Conservation (phyloP, 1,140 invertebrate species). For the Pectinophora gossypiella region DNA sequence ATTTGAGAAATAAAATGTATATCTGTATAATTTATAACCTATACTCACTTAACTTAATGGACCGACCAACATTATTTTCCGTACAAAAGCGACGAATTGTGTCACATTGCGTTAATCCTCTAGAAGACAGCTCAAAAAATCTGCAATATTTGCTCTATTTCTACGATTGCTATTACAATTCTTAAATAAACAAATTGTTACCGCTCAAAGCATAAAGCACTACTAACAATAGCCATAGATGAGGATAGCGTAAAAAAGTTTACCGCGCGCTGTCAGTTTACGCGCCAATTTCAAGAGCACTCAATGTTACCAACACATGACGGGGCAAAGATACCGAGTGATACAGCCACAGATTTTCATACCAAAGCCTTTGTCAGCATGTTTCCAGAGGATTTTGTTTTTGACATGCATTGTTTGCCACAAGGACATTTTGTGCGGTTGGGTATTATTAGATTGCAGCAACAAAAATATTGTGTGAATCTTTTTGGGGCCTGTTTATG, state of each 20-base stretch:
- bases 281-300: conserved; percentile 51
- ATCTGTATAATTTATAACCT: too few species aligned
- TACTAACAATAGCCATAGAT: background rate
- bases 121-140: background rate
- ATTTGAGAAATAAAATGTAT: too few species aligned
- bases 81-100: too few species aligned
- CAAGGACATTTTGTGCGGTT: conserved; percentile 14
- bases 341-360: conserved; percentile 21
- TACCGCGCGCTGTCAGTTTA: conserved; percentile 42
- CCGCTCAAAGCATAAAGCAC: background rate
- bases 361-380: conserved; percentile 11
- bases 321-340: conserved; percentile 56
- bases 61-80: too few species aligned
- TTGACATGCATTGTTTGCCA: conserved; percentile 16
- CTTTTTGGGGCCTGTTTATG: background rate
- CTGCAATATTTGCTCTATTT: background rate
- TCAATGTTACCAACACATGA: conserved; percentile 55
- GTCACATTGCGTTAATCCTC: too few species aligned
- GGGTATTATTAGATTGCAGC: background rate
- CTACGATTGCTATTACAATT: background rate
- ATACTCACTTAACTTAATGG: too few species aligned
- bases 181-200: background rate
- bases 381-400: conserved; percentile 26
- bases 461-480: too few species aligned
- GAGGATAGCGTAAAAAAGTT: background rate